Base-by-base conservation (phyloP, 2,113 vertebrate genomes). In the Nothobranchius furzeri region DNA sequence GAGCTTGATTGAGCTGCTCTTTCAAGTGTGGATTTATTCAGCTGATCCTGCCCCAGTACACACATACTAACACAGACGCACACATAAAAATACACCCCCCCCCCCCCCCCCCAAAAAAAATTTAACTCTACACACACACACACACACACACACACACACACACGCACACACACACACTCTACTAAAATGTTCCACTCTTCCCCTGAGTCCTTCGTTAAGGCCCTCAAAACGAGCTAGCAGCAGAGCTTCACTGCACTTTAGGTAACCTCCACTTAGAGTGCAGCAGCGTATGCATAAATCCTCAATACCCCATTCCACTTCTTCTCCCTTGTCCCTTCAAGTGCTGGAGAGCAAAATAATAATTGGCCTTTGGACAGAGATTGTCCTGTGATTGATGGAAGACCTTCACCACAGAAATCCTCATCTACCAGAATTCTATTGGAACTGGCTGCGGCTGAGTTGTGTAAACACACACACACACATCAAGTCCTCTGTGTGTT, bases 1-100 rank as follows among this genome's bases (percentile, higher is more conserved):
- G 88, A 79, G 75, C 72, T 75, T 79, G 73, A 86, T 89, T 88
- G 85, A 90, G 88, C 87, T 82, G 62, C 79, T 85, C 90, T 92
- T 92, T 92, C 87, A 92, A 90, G 89, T 91, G 81, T 86, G 88
- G 91, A 89, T 91, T 92, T 90, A 90, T 79, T 84, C 72, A 40
- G 60, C 86, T 89, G 90, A 91, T 89, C 90, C 78, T 59, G 49
- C 56, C 20, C 73, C 63, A 36, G 43, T 72, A 53, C 47, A 40
- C 80, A 74, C 55, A 67, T 53, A 61, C 62, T 36, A 20, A 54
- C 14, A 12, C 30, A 45, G 20, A 40, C 9, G 58, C 58, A 63
- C 64, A 42, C 17, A 60, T 50, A 25, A 35, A 15, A 12, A 67
- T 35, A 40, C 57, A 24, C 58, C 20, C 20, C 20, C 20, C 20